phyloP scores from a whole-genome alignment of 2,888 invertebrate genomes.

The Pandemis heparana region DNA sequence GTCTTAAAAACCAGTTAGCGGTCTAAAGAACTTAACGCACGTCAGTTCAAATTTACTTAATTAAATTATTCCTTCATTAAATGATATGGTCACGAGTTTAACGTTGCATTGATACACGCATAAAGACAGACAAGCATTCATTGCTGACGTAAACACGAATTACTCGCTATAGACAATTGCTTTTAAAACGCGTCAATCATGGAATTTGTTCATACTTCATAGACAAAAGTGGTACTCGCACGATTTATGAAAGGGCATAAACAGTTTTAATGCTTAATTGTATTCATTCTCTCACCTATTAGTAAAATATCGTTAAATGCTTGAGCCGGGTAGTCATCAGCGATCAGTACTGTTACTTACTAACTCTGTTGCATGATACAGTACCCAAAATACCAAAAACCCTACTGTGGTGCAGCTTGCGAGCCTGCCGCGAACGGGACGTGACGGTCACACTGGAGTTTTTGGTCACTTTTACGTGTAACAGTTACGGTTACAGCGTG shows the following conservation, averaged over 20 bases:
- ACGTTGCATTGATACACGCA: background rate
- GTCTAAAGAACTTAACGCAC: too few relatives aligned
- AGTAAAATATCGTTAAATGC: background rate
- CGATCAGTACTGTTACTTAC: too few relatives aligned
- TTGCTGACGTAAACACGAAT: background rate
- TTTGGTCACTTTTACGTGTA: too few relatives aligned
- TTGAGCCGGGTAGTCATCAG: too few relatives aligned
- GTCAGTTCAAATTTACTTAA: background rate
- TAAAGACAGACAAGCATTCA: conserved; percentile 4
- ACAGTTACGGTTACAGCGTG: too few relatives aligned
- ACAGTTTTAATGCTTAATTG: background rate
- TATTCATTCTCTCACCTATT: background rate
- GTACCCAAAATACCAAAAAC: too few relatives aligned
- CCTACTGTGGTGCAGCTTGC: too few relatives aligned
- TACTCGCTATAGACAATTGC: background rate
- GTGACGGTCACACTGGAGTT: too few relatives aligned
- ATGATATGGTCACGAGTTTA: background rate
- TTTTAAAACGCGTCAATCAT: conserved; percentile 21
- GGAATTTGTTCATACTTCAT: conserved; percentile 3
- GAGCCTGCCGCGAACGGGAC: too few relatives aligned
- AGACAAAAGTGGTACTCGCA: conserved; percentile 6
- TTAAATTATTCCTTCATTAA: conserved; percentile 2
- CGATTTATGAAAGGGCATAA: conserved; percentile 13
- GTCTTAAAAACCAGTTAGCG: too few relatives aligned
- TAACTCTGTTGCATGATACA: too few relatives aligned